These are phyloP conservation scores for Graphium colonna DNA, from an alignment of 2,888 invertebrate species.

Conservation along the genomic window DNA sequence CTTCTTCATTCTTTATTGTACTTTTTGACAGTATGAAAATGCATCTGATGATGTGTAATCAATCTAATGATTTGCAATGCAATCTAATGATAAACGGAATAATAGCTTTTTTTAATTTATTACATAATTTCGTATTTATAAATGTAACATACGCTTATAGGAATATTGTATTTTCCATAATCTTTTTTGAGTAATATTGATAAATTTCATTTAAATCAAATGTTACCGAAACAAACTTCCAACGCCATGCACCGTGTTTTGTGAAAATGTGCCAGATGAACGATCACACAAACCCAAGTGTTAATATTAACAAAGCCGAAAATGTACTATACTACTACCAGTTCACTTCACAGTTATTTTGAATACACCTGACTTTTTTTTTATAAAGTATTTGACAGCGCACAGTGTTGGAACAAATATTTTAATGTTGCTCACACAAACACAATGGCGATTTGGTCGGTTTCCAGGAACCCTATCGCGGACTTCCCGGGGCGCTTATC, in stretches of 20 bases:
- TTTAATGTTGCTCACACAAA: not conserved
- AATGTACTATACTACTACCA: slow-evolving; percentile 1
- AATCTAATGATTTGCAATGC: not conserved
- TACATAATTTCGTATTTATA: too few relatives aligned
- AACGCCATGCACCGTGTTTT: slow-evolving; percentile 10
- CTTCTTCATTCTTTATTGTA: too few relatives aligned
- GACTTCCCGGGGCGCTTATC: slow-evolving; percentile 17
- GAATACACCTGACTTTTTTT: not conserved
- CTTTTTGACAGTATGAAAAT: too few relatives aligned
- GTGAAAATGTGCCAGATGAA: not conserved
- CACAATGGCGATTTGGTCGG: not conserved
- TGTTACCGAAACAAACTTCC: slow-evolving; percentile 20
- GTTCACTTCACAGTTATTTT: slow-evolving; percentile 4
- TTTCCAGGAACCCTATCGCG: slow-evolving; percentile 17
- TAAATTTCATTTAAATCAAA: slow-evolving; percentile 1
- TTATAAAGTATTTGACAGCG: not conserved
- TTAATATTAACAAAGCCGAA: slow-evolving; percentile 24
- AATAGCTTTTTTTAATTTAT: too few relatives aligned
- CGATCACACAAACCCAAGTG: slow-evolving; percentile 28
- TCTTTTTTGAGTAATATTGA: not conserved
- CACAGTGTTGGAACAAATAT: not conserved
- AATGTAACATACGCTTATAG: too few relatives aligned
- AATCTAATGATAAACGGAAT: not conserved
- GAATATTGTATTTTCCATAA: too few relatives aligned
- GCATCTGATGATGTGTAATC: too few relatives aligned